These are phyloP conservation scores for Magallana ariakensis DNA, from an alignment of 1,140 invertebrate genomes.

Conservation along the genomic window DNA sequence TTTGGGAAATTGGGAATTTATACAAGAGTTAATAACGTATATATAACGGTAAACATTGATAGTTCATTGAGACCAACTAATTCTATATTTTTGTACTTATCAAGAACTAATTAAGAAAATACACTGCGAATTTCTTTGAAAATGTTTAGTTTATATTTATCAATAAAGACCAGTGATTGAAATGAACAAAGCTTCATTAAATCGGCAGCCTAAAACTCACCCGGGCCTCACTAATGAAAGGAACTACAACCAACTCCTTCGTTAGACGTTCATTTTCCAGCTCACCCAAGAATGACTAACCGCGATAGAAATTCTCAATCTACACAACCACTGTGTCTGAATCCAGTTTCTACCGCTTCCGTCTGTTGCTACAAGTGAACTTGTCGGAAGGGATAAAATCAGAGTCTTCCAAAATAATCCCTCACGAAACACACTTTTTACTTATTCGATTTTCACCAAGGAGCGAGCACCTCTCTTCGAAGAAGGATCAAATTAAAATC, in stretches of 20 bases:
- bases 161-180: no score
- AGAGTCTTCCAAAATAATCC: background rate
- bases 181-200: no score
- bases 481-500: background rate
- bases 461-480: background rate
- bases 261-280: background rate
- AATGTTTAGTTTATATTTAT: no score
- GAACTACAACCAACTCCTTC: background rate
- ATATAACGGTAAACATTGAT: no score
- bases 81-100: no score
- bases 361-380: background rate
- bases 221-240: background rate
- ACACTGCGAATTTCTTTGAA: no score
- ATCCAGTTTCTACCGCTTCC: background rate
- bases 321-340: background rate
- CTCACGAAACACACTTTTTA: no score
- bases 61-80: no score
- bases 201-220: background rate
- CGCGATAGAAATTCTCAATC: background rate
- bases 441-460: background rate
- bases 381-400: background rate
- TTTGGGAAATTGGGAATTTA: no score
- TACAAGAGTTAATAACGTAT: no score
- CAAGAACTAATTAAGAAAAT: no score
- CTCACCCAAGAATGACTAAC: background rate